Percentiles rank a stretch among this genome's conserved stretches.
Conservation (phyloP, 1,140 invertebrate genomes). For the Hirudo medicinalis region DNA sequence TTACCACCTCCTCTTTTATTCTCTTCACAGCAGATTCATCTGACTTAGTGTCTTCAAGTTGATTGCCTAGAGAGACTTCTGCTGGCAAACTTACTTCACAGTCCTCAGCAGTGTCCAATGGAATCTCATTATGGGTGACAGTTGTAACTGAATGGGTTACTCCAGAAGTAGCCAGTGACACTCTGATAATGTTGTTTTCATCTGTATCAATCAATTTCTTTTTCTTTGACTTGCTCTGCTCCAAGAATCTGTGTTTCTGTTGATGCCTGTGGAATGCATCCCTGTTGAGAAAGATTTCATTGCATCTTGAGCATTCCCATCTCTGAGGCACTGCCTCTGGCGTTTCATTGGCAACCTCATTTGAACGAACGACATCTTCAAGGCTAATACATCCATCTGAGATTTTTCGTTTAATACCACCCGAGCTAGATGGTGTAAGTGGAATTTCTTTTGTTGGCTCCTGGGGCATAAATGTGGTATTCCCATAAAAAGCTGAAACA, state of each 20-base stretch:
- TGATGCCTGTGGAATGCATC: conserved; percentile 6
- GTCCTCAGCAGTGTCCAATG: background rate
- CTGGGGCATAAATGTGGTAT: too few relatives aligned
- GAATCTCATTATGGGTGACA: background rate
- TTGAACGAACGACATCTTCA: background rate
- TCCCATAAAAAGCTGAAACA: too few relatives aligned
- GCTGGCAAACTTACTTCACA: background rate
- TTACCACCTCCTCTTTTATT: too few relatives aligned
- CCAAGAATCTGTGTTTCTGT: conserved; percentile 14
- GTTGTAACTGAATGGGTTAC: background rate
- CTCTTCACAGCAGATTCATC: too few relatives aligned
- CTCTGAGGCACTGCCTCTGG: too few relatives aligned
- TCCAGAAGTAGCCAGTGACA: background rate
- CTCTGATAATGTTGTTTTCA: background rate
- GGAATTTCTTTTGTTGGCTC: too few relatives aligned
- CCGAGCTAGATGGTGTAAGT: too few relatives aligned
- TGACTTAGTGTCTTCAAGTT: too few relatives aligned
- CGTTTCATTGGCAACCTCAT: too few relatives aligned
- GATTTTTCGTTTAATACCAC: background rate
- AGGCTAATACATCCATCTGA: background rate
- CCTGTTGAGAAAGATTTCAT: background rate
- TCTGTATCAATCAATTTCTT: background rate
- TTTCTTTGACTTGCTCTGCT: background rate
- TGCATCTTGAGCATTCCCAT: conserved; percentile 13
- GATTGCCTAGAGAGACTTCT: too few relatives aligned